Conservation (phyloP, 2,888 invertebrate genomes). For the Lumbricus terrestris region DNA sequence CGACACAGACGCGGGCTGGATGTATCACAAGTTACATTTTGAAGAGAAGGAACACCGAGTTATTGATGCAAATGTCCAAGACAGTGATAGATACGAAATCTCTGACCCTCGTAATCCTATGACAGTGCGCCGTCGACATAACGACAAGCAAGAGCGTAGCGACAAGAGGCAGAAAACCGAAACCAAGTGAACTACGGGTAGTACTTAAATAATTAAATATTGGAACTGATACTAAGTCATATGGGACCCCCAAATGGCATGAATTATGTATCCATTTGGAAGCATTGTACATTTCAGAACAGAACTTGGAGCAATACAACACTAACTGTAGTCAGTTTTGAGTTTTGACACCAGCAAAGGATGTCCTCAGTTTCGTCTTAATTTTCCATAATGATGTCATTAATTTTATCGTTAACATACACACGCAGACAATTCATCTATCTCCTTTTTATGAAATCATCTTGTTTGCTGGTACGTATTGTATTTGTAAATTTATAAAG, state of each 20-base stretch:
- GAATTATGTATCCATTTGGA: neutral
- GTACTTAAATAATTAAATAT: neutral
- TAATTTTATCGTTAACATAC: neutral
- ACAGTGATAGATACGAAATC: slow-evolving; percentile 94
- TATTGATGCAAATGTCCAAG: slow-evolving; percentile 85
- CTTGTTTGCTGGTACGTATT: too few relatives aligned
- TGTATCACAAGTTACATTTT: slow-evolving; percentile 53
- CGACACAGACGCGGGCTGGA: slow-evolving; percentile 40
- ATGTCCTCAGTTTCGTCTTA: too few relatives aligned
- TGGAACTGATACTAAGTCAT: slow-evolving; percentile 3
- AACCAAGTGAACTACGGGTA: neutral
- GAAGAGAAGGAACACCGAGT: slow-evolving; percentile 67
- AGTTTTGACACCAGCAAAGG: neutral
- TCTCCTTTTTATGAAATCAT: too few relatives aligned
- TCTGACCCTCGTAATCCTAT: slow-evolving; percentile 92
- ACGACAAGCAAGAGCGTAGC: slow-evolving; percentile 29
- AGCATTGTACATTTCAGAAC: neutral
- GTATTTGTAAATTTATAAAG: too few relatives aligned
- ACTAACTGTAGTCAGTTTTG: neutral
- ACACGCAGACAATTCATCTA: neutral
- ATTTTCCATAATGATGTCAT: neutral
- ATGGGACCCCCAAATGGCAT: neutral
- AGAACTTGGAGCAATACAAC: neutral
- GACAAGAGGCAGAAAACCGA: slow-evolving; percentile 19
- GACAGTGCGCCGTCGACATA: slow-evolving; percentile 83